Evolutionary conservation across 1,140 invertebrate genomes (phyloP).

Genomic region (Nasonia giraulti): DNA sequence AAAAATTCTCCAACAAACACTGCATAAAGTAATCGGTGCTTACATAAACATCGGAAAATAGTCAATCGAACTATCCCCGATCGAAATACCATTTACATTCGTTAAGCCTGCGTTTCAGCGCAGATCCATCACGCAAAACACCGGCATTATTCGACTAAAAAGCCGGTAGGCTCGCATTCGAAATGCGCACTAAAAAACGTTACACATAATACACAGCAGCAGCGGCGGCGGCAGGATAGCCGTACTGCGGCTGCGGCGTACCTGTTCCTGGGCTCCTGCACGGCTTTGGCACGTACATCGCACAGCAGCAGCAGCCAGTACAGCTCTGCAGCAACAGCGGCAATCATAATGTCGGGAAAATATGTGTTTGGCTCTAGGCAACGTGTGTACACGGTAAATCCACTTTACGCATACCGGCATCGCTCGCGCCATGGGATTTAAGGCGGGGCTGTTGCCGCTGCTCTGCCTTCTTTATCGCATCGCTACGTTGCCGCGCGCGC

Average conservation of each 20-base stretch:
- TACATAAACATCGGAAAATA: no score
- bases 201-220: not conserved
- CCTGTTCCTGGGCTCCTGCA: not conserved
- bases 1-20: not conserved
- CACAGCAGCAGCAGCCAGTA: not conserved
- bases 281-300: constrained; percentile 11
- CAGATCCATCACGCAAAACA: not conserved
- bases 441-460: constrained; percentile 47
- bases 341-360: constrained; percentile 51
- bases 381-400: constrained; percentile 51
- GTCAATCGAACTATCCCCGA: not conserved
- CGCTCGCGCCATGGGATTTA: constrained; percentile 43
- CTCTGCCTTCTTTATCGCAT: constrained; percentile 41
- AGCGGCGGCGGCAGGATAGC: not conserved
- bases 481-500: not conserved
- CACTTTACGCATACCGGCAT: constrained; percentile 41
- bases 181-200: constrained; percentile 17
- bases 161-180: constrained; percentile 8
- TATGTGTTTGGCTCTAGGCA: constrained; percentile 51
- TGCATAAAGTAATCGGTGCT: no score
- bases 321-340: constrained; percentile 4
- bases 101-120: not conserved
- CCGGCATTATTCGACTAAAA: not conserved
- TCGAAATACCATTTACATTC: not conserved
- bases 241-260: not conserved